A percentile compares a stretch with the other conserved stretches of the same genome.
Conservation (phyloP, 2,113 vertebrate genomes). For the Istiophorus platypterus region DNA sequence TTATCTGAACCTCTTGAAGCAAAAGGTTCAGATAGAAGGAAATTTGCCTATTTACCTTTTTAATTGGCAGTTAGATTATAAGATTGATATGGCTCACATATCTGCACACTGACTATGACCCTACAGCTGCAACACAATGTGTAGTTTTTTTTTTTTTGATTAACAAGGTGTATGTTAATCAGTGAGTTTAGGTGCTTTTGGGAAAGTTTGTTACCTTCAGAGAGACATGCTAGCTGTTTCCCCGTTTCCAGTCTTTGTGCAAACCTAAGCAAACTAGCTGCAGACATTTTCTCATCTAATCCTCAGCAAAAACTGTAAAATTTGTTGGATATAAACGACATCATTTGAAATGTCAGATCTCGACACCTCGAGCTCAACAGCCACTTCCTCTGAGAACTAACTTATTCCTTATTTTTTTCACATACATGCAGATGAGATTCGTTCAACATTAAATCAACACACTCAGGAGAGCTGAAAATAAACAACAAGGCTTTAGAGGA, state of each 20-base stretch:
- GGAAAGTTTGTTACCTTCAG: neutral
- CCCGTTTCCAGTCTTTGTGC: neutral
- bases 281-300: neutral
- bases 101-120: too few relatives aligned
- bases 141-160: neutral
- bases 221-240: neutral
- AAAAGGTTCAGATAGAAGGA: neutral
- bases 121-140: neutral
- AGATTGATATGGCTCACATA: too few relatives aligned
- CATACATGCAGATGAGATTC: neutral
- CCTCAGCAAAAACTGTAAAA: too few relatives aligned
- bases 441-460: neutral
- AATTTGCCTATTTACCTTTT: too few relatives aligned
- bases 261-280: conserved; percentile 6
- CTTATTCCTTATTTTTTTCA: neutral
- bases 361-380: neutral
- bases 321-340: neutral
- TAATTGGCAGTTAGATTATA: too few relatives aligned
- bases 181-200: neutral
- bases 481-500: neutral
- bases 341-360: neutral
- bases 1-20: too few relatives aligned
- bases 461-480: neutral
- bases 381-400: neutral
- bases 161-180: neutral